Percentiles rank a stretch among this genome's conserved stretches.
These are phyloP conservation scores for Pachymerium ferrugineum DNA, from an alignment of 2,888 invertebrate species.

Conservation along the genomic window DNA sequence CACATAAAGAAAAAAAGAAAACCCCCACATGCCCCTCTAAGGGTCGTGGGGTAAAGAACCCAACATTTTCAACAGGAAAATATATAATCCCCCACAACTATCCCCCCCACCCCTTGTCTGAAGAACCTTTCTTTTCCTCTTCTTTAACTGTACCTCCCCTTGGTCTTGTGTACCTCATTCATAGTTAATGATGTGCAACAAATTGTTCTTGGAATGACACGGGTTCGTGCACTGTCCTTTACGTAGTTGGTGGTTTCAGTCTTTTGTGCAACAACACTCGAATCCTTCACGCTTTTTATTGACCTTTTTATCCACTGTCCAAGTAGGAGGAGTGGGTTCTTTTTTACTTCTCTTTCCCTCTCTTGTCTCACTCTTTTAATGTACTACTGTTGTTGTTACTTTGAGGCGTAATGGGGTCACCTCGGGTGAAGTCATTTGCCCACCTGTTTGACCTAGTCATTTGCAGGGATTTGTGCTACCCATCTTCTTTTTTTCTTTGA, in stretches of 20 bases:
- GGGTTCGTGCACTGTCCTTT: neutral
- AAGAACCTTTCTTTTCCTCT: neutral
- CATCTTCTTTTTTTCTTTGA: no score
- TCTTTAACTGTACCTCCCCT: neutral
- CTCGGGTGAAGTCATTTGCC: no score
- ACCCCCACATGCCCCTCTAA: no score
- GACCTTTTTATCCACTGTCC: neutral
- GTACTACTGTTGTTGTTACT: neutral
- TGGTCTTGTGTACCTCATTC: neutral
- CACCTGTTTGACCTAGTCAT: no score
- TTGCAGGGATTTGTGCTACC: no score
- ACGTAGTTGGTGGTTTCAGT: neutral
- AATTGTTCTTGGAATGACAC: slow-evolving; percentile 29
- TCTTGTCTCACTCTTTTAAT: no score
- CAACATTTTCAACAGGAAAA: no score
- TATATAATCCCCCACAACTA: no score
- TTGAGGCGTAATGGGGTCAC: no score
- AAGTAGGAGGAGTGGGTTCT: neutral
- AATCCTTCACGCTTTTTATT: slow-evolving; percentile 1
- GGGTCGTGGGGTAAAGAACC: neutral
- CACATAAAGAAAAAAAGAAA: no score
- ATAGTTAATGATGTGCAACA: slow-evolving; percentile 31
- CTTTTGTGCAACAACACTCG: neutral
- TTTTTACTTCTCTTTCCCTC: neutral
- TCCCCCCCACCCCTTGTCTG: no score